Evolutionary conservation across 2,113 vertebrate genomes (phyloP).

Genomic region (Pituophis catenifer): DNA sequence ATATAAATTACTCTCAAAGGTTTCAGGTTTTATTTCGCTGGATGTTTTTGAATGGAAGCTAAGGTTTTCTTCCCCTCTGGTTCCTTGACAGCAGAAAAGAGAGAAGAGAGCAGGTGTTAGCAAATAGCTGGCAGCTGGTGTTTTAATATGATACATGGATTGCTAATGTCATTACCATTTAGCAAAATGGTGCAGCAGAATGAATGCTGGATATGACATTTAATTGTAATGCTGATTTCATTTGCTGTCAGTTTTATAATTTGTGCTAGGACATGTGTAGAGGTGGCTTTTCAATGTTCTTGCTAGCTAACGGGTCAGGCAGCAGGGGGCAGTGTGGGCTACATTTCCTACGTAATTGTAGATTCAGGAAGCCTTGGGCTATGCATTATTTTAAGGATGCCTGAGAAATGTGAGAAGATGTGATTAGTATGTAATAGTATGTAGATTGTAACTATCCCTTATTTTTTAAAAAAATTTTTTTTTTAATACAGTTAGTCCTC

Average conservation of each 20-base stretch:
- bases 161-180: slow-evolving; percentile 19
- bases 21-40: not conserved
- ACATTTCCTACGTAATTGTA: not conserved
- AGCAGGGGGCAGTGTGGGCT: not conserved
- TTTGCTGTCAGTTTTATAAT: slow-evolving; percentile 3
- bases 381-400: too few species aligned
- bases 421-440: not conserved
- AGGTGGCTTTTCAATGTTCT: not conserved
- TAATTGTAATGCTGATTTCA: slow-evolving; percentile 17
- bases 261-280: not conserved
- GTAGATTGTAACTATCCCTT: not conserved
- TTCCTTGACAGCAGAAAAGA: not conserved
- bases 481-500: too few species aligned
- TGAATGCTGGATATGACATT: slow-evolving; percentile 10
- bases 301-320: not conserved
- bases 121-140: slow-evolving; percentile 23
- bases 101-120: slow-evolving; percentile 11
- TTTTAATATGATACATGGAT: not conserved
- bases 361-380: not conserved
- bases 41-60: not conserved
- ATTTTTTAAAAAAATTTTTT: too few species aligned
- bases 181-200: slow-evolving; percentile 4
- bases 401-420: not conserved
- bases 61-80: not conserved
- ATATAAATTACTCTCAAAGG: not conserved